Evolutionary conservation across 2,113 vertebrate species (phyloP).

Genomic region (Poeciliopsis occidentalis): DNA sequence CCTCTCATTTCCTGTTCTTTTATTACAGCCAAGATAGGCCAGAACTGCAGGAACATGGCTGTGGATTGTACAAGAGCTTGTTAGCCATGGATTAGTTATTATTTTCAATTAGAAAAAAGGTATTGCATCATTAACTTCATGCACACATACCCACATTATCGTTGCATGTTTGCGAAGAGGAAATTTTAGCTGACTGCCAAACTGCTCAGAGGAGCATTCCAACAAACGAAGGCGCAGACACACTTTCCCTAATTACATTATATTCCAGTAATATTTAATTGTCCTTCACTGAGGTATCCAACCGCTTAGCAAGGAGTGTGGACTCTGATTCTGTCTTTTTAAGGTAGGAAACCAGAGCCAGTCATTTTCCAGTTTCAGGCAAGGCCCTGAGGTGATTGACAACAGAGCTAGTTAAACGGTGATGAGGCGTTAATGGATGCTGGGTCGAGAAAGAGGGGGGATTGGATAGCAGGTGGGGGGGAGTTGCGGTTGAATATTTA

Average conservation of each 20-base stretch:
- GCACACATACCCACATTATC: slow-evolving; percentile 28
- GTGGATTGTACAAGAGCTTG: slow-evolving; percentile 64
- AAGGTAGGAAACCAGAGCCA: slow-evolving; percentile 60
- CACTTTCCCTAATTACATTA: slow-evolving; percentile 44
- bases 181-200: slow-evolving; percentile 64
- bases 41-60: slow-evolving; percentile 65
- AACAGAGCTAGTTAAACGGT: slow-evolving; percentile 82
- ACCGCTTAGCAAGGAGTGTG: slow-evolving; percentile 8
- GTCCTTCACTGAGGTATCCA: slow-evolving; percentile 26
- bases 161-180: slow-evolving; percentile 20
- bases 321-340: slow-evolving; percentile 2
- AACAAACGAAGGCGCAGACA: slow-evolving; percentile 46
- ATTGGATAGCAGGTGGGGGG: slow-evolving; percentile 6
- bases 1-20: slow-evolving; percentile 76
- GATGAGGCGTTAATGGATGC: slow-evolving; percentile 82
- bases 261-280: slow-evolving; percentile 56
- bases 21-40: slow-evolving; percentile 71
- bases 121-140: slow-evolving; percentile 61
- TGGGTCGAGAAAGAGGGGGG: slow-evolving; percentile 55
- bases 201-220: slow-evolving; percentile 54
- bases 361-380: slow-evolving; percentile 61
- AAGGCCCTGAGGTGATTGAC: slow-evolving; percentile 79
- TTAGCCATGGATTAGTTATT: slow-evolving; percentile 71
- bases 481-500: slow-evolving; percentile 79
- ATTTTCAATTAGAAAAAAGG: slow-evolving; percentile 76